phyloP scores from a whole-genome alignment of 1,140 invertebrate species.

The Megathymus violae region DNA sequence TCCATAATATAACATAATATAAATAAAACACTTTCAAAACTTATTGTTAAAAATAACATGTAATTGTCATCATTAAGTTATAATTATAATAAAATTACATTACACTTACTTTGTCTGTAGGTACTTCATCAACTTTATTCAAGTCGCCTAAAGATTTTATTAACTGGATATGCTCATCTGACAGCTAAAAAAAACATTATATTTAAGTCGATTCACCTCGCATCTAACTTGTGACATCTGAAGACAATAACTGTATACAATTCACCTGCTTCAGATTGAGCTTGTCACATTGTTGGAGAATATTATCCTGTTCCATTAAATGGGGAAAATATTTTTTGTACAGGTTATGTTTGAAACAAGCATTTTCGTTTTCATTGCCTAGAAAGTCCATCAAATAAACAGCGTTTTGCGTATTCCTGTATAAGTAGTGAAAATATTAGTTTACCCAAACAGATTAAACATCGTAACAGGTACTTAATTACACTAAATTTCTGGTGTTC shows the following conservation, averaged over 20 bases:
- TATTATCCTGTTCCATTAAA: slow-evolving; percentile 39
- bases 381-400: slow-evolving; percentile 40
- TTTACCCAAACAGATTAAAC: no score
- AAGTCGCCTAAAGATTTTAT: slow-evolving; percentile 27
- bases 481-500: no score
- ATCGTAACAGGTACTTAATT: no score
- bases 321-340: slow-evolving; percentile 50
- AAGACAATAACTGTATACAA: slow-evolving; percentile 22
- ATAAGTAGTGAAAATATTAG: slow-evolving; percentile 26
- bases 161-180: slow-evolving; percentile 38
- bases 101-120: slow-evolving; percentile 1
- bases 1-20: no score
- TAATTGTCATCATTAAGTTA: no score
- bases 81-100: background rate
- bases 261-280: slow-evolving; percentile 54
- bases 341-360: slow-evolving; percentile 39
- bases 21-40: no score
- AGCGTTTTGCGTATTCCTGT: slow-evolving; percentile 53
- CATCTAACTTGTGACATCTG: no score
- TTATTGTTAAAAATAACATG: no score
- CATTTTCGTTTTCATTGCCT: slow-evolving; percentile 28
- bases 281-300: slow-evolving; percentile 23
- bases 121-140: slow-evolving; percentile 5
- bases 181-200: slow-evolving; percentile 42
- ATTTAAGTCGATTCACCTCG: no score